Conservation (phyloP, 2,113 vertebrate genomes). For the Chaetorhynchus papuensis region DNA sequence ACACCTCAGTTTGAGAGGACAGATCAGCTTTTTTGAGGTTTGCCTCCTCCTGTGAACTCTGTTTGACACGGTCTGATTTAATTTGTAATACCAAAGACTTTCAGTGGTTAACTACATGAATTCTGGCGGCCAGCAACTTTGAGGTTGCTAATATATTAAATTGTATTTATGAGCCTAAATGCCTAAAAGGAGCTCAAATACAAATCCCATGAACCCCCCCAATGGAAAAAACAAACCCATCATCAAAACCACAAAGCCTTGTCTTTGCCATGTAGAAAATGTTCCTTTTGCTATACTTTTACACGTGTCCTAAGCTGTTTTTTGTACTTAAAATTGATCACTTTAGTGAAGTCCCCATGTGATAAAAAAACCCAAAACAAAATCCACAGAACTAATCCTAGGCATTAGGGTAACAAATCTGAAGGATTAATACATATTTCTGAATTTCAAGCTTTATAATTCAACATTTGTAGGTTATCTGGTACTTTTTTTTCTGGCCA, state of each 20-base stretch:
- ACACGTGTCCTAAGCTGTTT: neutral
- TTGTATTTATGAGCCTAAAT: neutral
- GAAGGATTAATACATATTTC: neutral
- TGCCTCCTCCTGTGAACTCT: neutral
- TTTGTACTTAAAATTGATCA: neutral
- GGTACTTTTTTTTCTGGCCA: neutral
- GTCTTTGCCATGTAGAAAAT: neutral
- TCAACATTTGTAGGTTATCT: neutral
- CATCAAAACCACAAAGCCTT: neutral
- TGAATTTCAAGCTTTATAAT: neutral
- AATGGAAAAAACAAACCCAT: neutral
- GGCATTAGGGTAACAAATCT: neutral
- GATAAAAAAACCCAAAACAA: neutral
- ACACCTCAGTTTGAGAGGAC: neutral
- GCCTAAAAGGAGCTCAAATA: neutral
- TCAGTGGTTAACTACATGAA: neutral
- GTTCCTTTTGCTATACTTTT: neutral
- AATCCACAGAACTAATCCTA: neutral
- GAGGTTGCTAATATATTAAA: neutral
- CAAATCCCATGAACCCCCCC: neutral
- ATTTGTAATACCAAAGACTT: neutral
- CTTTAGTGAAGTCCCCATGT: neutral
- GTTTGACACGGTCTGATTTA: neutral
- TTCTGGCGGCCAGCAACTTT: neutral
- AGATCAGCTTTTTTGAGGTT: neutral